Base-by-base conservation (phyloP, 2,797 vertebrate species). In the Oreochromis grahami region DNA sequence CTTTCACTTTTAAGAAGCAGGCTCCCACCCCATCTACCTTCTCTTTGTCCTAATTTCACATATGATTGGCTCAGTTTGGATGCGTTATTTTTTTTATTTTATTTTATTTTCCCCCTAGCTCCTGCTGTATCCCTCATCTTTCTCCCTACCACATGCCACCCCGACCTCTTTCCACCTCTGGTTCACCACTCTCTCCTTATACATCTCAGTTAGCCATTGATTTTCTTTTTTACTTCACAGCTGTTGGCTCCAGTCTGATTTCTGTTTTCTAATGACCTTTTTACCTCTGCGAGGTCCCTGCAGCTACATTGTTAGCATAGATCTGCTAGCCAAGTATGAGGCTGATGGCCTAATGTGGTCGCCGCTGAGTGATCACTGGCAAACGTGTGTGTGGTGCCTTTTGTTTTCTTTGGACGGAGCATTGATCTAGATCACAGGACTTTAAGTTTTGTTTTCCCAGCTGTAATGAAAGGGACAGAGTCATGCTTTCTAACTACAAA, bases 271-370 rank as follows among this genome's bases (percentile, higher is more conserved):
- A 52, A 63, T 90, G 79, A 87, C 85, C 78, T 89, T 90, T 94
- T 86, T 86, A 91, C 87, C 90, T 86, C 83, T 32, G 53, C 4
- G 3, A 74, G 34, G 72, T 83, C 85, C 84, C 89, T 3, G 9
- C 81, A 76, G 86, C 89, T 84, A 92, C 82, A 84, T 92, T 78
- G 86, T 93, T 94, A 90, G 87, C 91, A 90, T 93, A 82, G 88
- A 92, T 94, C 84, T 88, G 53, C 72, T 34, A 77, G 78, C 58
- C 81, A 78, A 88, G 88, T 72, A 88, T 88, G 56, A 84, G 60
- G 80, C 80, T 81, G 82, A 84, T 77, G 72, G 70, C 26, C 45
- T 87, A 86, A 85, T 82, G 84, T 56, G 78, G 82, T 86, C 10
- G 11, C 51, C 4, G 36, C 84, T 87, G 86, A 93, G 79, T 50